Percentiles rank a stretch among this genome's conserved stretches.
phyloP scores from a whole-genome alignment of 2,888 invertebrate genomes.

The Aradus depressus region DNA sequence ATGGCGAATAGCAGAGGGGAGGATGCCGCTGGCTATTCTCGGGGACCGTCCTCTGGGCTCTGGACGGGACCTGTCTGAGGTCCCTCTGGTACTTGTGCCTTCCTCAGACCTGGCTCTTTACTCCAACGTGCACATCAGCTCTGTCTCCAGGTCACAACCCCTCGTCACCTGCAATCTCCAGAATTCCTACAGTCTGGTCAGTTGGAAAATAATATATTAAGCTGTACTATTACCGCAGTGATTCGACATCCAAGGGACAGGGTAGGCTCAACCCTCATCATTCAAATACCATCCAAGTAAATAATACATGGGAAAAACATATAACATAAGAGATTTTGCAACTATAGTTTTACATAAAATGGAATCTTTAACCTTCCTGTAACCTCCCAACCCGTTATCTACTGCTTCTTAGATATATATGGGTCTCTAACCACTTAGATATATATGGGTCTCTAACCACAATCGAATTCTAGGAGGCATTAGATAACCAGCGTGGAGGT shows the following conservation, averaged over 20 bases:
- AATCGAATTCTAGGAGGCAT: too few relatives aligned
- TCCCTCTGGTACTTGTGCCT: slow-evolving; percentile 29
- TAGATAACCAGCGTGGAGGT: too few relatives aligned
- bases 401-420: too few relatives aligned
- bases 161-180: slow-evolving; percentile 36
- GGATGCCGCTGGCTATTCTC: slow-evolving; percentile 29
- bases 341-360: neutral
- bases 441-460: too few relatives aligned
- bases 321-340: neutral
- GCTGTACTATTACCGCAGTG: neutral
- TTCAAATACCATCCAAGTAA: too few relatives aligned
- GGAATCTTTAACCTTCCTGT: too few relatives aligned
- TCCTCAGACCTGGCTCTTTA: slow-evolving; percentile 32
- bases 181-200: slow-evolving; percentile 23
- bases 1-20: neutral
- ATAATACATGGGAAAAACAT: too few relatives aligned
- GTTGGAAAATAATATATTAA: too few relatives aligned
- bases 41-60: slow-evolving; percentile 28
- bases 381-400: too few relatives aligned
- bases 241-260: neutral
- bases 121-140: slow-evolving; percentile 36
- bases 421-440: too few relatives aligned
- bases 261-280: too few relatives aligned
- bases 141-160: slow-evolving; percentile 36
- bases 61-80: slow-evolving; percentile 22